A percentile compares a stretch with the other conserved stretches of the same genome.
These are phyloP conservation scores for Perizoma flavofasciatum DNA, from an alignment of 2,888 invertebrate genomes.

Conservation along the genomic window DNA sequence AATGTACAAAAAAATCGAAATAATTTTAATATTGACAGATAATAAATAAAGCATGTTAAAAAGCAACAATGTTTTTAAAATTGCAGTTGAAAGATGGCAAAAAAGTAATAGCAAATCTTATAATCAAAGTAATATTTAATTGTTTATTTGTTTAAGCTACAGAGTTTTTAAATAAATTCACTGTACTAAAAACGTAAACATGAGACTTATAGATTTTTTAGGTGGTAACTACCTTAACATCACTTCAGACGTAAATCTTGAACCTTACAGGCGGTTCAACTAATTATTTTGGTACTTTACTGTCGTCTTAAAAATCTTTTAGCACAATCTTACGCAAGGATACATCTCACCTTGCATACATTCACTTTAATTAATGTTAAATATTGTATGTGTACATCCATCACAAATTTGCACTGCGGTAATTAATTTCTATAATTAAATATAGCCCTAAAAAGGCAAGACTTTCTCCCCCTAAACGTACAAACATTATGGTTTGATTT, in stretches of 20 bases:
- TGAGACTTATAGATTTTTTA: no score
- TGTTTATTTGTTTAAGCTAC: no score
- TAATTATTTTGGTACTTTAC: conserved; percentile 74
- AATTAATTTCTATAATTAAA: conserved; percentile 38
- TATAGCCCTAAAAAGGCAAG: conserved; percentile 32
- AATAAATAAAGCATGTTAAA: no score
- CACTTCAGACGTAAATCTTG: conserved; percentile 63
- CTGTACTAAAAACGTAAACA: no score
- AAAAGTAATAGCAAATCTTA: no score
- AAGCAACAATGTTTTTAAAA: no score
- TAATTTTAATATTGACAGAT: no score
- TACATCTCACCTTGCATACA: conserved; percentile 50
- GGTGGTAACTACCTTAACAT: conserved; percentile 62
- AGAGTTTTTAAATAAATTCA: no score
- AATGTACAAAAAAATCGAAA: no score
- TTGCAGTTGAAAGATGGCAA: no score
- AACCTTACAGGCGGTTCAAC: conserved; percentile 63
- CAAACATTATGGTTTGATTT: conserved; percentile 31
- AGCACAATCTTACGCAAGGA: conserved; percentile 58
- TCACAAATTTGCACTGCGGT: conserved; percentile 32
- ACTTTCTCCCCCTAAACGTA: conserved; percentile 34
- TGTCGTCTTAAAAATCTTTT: conserved; percentile 64
- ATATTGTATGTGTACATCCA: conserved; percentile 33
- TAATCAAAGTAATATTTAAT: no score
- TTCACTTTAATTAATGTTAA: conserved; percentile 42